Conservation (phyloP, 2,888 invertebrate species). For the Dynastes maya region DNA sequence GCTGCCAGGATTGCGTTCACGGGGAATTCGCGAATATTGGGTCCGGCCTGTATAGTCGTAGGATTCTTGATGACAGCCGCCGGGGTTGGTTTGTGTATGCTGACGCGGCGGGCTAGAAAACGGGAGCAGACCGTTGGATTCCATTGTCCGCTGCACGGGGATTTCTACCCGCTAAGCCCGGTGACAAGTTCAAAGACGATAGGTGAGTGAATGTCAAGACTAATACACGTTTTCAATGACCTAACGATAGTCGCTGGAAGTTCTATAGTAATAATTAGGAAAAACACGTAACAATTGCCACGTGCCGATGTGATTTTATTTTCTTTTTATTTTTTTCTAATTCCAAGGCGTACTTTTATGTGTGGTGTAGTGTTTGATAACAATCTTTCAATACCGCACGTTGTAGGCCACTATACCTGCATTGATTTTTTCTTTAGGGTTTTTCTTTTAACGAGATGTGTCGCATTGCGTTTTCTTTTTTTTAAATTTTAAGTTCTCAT, state of each 20-base stretch:
- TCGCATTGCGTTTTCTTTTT: background rate
- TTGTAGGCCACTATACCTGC: background rate
- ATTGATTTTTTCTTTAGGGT: background rate
- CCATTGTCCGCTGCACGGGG: conserved; percentile 85
- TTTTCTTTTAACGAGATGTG: background rate
- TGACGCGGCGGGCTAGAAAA: conserved; percentile 79
- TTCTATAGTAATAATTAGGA: too few relatives aligned
- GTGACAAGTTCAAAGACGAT: conserved; percentile 71
- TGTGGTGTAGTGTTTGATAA: background rate
- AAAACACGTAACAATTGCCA: background rate
- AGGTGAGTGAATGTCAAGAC: conserved; percentile 60
- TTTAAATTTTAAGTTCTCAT: too few relatives aligned
- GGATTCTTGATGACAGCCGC: conserved; percentile 81
- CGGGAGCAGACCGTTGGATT: conserved; percentile 81
- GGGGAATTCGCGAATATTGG: conserved; percentile 81
- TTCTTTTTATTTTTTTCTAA: background rate
- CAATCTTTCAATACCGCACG: background rate
- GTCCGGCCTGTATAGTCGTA: conserved; percentile 82
- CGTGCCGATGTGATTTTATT: background rate
- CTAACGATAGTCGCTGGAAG: too few relatives aligned
- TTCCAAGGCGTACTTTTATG: background rate
- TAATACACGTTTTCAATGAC: too few relatives aligned
- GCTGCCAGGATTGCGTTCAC: conserved; percentile 82
- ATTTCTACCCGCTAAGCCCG: conserved; percentile 83
- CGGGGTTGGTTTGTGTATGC: conserved; percentile 78